Conservation (phyloP, 2,797 vertebrate species). For the Falco concolor region DNA sequence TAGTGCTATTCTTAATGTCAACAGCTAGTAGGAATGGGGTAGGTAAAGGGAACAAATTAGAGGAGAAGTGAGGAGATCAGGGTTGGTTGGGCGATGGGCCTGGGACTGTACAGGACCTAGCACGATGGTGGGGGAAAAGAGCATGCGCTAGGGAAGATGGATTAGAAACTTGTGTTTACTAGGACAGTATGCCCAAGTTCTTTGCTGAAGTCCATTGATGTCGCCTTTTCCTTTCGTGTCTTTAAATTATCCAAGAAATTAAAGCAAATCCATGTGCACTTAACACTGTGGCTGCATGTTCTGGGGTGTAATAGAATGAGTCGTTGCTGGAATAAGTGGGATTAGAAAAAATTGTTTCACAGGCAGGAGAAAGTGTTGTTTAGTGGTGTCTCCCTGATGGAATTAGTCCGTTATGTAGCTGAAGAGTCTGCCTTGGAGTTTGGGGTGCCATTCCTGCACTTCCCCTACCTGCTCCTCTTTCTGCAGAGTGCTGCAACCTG, state of each 20-base stretch:
- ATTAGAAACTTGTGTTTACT: not conserved
- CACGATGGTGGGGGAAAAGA: not conserved
- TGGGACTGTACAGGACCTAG: not conserved
- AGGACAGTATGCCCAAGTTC: not conserved
- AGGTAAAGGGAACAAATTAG: not conserved
- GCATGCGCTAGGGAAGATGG: not conserved
- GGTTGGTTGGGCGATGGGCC: not conserved
- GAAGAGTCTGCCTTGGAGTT: not conserved
- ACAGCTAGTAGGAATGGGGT: not conserved
- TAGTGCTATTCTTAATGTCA: not conserved
- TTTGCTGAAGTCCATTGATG: not conserved
- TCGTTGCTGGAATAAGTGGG: not conserved
- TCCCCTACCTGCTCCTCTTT: not conserved
- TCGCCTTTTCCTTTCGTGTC: not conserved
- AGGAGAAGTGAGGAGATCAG: not conserved
- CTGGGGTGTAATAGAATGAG: not conserved
- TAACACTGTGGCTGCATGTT: not conserved
- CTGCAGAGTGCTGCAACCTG: not conserved
- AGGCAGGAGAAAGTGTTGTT: not conserved
- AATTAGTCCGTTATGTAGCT: rapidly evolving
- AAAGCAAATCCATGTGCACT: not conserved
- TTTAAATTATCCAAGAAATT: not conserved
- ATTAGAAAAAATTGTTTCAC: not conserved
- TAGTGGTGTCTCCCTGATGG: not conserved
- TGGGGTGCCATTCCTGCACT: not conserved